phyloP scores from a whole-genome alignment of 2,113 vertebrate species.

The Orycteropus afer region DNA sequence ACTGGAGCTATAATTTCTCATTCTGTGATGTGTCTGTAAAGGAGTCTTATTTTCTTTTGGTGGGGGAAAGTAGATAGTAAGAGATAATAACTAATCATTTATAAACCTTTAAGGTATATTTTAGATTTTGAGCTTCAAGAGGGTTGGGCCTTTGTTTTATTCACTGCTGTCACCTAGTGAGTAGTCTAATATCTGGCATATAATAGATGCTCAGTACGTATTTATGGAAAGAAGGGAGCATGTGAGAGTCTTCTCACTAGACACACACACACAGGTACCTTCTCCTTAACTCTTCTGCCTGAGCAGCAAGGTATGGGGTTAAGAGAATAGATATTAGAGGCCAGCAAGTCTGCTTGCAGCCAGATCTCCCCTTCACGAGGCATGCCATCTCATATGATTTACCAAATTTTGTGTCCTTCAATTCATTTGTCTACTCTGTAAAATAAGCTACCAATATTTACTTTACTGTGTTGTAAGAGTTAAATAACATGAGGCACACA shows the following conservation, averaged over 20 bases:
- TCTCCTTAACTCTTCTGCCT: background rate
- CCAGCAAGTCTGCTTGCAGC: background rate
- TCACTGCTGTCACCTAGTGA: background rate
- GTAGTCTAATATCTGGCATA: background rate
- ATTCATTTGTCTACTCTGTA: background rate
- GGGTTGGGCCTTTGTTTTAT: background rate
- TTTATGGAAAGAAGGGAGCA: background rate
- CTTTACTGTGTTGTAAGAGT: background rate
- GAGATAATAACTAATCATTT: background rate
- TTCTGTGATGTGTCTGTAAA: slow-evolving; percentile 11
- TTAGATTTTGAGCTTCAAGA: background rate
- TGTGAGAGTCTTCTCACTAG: background rate
- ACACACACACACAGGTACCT: background rate
- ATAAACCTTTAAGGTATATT: background rate
- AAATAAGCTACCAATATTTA: slow-evolving; percentile 1
- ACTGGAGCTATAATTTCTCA: background rate
- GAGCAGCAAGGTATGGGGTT: background rate
- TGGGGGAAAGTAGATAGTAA: background rate
- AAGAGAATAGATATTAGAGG: background rate
- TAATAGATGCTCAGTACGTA: background rate
- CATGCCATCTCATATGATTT: background rate
- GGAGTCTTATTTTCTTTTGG: background rate
- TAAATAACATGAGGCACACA: background rate
- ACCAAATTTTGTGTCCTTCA: background rate
- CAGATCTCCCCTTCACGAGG: background rate